Conservation (phyloP, 2,888 invertebrate species). For the Phaedon cochleariae region DNA sequence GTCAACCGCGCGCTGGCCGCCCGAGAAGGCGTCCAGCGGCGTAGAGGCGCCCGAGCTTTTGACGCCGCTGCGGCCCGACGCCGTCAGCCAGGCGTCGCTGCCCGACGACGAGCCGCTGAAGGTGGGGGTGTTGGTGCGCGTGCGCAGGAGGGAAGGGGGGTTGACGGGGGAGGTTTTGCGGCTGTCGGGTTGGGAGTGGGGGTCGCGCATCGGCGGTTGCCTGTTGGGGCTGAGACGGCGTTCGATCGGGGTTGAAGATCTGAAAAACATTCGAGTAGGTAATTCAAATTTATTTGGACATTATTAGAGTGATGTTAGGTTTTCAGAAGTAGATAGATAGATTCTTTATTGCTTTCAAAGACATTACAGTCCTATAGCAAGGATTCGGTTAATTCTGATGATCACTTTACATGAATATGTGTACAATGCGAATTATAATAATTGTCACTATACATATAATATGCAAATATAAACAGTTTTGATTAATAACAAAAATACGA, state of each 20-base stretch:
- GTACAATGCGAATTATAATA: too few relatives aligned
- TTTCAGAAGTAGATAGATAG: too few relatives aligned
- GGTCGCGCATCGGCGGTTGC: constrained; percentile 30
- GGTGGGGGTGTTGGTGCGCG: constrained; percentile 17
- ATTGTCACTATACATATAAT: too few relatives aligned
- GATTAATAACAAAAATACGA: too few relatives aligned
- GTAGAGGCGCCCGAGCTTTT: constrained; percentile 65
- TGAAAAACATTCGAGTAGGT: not conserved
- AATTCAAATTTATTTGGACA: too few relatives aligned
- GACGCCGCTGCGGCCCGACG: constrained; percentile 61
- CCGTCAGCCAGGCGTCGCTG: constrained; percentile 66
- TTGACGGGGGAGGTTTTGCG: constrained; percentile 47
- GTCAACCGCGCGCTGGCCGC: constrained; percentile 22
- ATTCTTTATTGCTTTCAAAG: too few relatives aligned
- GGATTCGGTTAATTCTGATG: too few relatives aligned
- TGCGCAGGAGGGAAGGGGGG: constrained; percentile 37
- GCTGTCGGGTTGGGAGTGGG: constrained; percentile 30
- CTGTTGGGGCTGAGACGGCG: constrained; percentile 48
- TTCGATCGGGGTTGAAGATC: constrained; percentile 11
- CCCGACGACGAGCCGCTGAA: constrained; percentile 62
- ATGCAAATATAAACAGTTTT: too few relatives aligned
- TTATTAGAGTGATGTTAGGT: too few relatives aligned
- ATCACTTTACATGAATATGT: too few relatives aligned
- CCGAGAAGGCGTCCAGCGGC: constrained; percentile 61
- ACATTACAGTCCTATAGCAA: too few relatives aligned